Evolutionary conservation across 2,888 invertebrate genomes (phyloP).

Genomic region (Leucophenga maculata): DNA sequence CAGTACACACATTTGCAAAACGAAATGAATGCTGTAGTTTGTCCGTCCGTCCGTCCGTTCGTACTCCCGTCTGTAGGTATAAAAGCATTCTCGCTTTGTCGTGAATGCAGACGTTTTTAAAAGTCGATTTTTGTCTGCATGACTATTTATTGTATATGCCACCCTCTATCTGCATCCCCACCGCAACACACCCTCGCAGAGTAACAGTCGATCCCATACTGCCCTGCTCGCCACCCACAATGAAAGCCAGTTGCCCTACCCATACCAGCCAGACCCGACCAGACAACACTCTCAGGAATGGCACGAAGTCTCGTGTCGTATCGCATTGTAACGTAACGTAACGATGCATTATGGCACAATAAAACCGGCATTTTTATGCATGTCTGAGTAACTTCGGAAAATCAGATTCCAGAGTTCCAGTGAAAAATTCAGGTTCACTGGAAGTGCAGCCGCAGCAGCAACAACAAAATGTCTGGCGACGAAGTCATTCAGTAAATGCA

Average conservation of each 20-base stretch:
- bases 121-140: slow-evolving; percentile 13
- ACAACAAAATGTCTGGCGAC: neutral
- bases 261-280: neutral
- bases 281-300: neutral
- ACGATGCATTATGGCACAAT: slow-evolving; percentile 53
- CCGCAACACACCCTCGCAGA: neutral
- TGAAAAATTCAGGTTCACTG: slow-evolving; percentile 26
- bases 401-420: slow-evolving; percentile 20
- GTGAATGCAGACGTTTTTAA: slow-evolving; percentile 9
- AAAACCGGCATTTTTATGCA: slow-evolving; percentile 66
- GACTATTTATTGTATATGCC: neutral
- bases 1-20: neutral
- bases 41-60: neutral
- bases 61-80: no score
- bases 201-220: neutral
- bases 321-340: slow-evolving; percentile 1
- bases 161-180: no score
- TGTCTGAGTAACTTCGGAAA: slow-evolving; percentile 45
- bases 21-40: neutral
- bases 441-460: slow-evolving; percentile 4
- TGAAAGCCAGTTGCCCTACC: neutral
- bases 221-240: no score
- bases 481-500: slow-evolving; percentile 2
- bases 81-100: no score
- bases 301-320: neutral